A percentile compares a stretch with the other conserved stretches of the same genome.
These are phyloP conservation scores for Aldabrachelys gigantea DNA, from an alignment of 2,113 vertebrate genomes.

Conservation along the genomic window DNA sequence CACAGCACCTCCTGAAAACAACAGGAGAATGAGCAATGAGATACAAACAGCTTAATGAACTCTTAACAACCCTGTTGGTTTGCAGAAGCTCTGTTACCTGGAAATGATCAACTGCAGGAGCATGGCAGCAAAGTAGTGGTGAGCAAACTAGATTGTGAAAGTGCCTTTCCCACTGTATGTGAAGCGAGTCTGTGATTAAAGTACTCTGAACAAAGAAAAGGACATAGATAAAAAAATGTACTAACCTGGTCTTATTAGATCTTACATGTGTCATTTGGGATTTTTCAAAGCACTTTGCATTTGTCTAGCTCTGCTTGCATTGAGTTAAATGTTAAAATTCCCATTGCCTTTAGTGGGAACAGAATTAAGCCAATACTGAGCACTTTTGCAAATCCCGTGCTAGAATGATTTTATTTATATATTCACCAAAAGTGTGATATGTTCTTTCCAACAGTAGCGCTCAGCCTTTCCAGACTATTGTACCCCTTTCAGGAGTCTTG, in stretches of 20 bases:
- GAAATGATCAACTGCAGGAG: constrained; percentile 41
- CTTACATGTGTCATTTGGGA: fast-evolving
- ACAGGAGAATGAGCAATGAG: constrained; percentile 1
- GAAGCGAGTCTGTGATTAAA: neutral
- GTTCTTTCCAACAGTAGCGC: neutral
- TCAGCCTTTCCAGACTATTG: neutral
- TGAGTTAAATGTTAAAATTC: constrained; percentile 14
- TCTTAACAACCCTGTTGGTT: constrained; percentile 45
- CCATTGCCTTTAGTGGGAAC: constrained; percentile 39
- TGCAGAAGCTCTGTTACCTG: constrained; percentile 40
- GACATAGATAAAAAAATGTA: constrained; percentile 10
- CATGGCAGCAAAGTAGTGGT: neutral
- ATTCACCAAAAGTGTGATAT: neutral
- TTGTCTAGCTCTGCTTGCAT: neutral
- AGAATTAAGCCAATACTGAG: neutral
- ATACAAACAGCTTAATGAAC: constrained; percentile 42
- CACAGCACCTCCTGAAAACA: constrained; percentile 21
- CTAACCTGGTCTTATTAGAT: constrained; percentile 27
- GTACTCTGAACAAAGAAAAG: neutral
- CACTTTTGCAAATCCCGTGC: constrained; percentile 2
- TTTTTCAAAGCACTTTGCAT: constrained; percentile 13
- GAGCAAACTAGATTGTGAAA: constrained; percentile 23
- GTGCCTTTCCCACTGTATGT: constrained; percentile 12
- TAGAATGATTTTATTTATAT: constrained; percentile 48
- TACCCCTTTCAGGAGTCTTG: no score